Evolutionary conservation across 2,113 vertebrate species (phyloP).

Genomic region (Eretmochelys imbricata): DNA sequence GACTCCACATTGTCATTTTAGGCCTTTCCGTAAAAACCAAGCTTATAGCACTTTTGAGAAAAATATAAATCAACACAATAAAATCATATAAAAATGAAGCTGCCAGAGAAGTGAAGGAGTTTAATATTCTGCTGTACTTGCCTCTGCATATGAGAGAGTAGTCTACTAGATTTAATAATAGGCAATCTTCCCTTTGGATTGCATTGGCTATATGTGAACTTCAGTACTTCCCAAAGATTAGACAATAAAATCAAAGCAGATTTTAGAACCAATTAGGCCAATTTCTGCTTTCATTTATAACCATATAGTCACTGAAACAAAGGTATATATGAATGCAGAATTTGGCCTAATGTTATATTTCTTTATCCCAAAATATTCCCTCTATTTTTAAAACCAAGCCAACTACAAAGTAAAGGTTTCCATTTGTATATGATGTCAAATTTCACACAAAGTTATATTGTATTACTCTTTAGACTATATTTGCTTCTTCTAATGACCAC

Average conservation of each 20-base stretch:
- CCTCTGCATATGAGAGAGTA: conserved; percentile 19
- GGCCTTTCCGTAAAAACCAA: neutral
- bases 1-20: neutral
- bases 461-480: neutral
- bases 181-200: neutral
- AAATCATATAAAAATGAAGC: neutral
- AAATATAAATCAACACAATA: neutral
- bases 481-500: neutral
- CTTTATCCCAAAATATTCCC: neutral
- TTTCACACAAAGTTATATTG: neutral
- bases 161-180: neutral
- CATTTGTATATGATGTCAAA: neutral
- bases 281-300: neutral
- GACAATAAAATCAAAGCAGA: neutral
- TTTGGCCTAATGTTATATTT: neutral
- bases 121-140: conserved; percentile 14
- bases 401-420: neutral
- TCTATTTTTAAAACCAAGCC: neutral
- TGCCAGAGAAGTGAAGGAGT: neutral
- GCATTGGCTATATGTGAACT: neutral
- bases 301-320: neutral
- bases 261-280: neutral
- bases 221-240: neutral
- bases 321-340: neutral
- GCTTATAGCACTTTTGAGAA: neutral